Conservation (phyloP, 2,888 invertebrate genomes). For the Tiliacea citrago region DNA sequence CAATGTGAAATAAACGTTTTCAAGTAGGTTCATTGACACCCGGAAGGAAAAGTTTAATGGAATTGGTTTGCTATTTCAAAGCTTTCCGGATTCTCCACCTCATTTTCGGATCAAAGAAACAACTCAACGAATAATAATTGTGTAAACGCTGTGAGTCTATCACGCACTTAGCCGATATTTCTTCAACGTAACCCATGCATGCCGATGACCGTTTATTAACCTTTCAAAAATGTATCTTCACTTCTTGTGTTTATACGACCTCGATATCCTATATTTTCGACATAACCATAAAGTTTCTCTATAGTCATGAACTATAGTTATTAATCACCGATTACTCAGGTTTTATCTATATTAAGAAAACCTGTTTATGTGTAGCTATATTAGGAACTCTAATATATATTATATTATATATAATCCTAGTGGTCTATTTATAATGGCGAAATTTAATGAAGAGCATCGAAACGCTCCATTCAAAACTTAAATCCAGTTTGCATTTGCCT, state of each 20-base stretch:
- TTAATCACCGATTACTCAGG: neutral
- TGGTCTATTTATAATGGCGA: neutral
- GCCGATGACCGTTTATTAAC: slow-evolving; percentile 47
- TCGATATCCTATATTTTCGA: slow-evolving; percentile 22
- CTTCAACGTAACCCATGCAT: neutral
- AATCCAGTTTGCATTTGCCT: slow-evolving; percentile 11
- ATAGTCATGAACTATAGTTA: neutral
- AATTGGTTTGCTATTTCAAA: slow-evolving; percentile 1
- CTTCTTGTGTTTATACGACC: slow-evolving; percentile 49
- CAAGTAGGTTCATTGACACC: neutral
- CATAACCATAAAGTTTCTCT: slow-evolving; percentile 3
- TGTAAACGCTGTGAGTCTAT: slow-evolving; percentile 18
- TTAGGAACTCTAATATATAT: neutral
- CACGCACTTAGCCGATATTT: slow-evolving; percentile 41
- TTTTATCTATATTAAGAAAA: slow-evolving; percentile 5
- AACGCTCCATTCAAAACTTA: neutral
- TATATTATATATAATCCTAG: too few relatives aligned
- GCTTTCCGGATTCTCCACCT: neutral
- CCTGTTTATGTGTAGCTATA: slow-evolving; percentile 12
- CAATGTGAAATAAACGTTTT: neutral
- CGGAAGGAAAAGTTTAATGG: slow-evolving; percentile 29
- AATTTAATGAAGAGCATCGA: neutral
- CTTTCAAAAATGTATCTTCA: slow-evolving; percentile 23
- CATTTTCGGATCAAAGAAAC: slow-evolving; percentile 41
- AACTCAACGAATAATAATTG: slow-evolving; percentile 25